Evolutionary conservation across 2,113 vertebrate species (phyloP).

Genomic region (Chelonoidis abingdonii): DNA sequence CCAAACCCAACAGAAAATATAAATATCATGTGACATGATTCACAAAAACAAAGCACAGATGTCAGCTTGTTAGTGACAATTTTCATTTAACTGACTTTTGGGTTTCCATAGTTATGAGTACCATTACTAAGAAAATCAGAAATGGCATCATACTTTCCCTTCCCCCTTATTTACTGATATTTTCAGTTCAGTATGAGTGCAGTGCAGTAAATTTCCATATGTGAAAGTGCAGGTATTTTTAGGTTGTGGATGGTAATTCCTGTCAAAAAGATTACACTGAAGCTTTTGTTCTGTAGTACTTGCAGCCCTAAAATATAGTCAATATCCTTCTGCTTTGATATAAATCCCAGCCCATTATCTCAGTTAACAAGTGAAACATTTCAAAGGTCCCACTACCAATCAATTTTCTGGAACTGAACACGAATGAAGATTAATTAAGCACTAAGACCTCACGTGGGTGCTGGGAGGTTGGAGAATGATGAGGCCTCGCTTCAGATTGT

Average conservation of each 20-base stretch:
- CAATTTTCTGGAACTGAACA: neutral
- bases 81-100: neutral
- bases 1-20: neutral
- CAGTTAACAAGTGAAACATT: neutral
- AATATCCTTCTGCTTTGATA: neutral
- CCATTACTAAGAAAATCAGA: neutral
- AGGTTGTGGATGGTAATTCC: neutral
- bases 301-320: neutral
- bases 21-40: neutral
- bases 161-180: neutral
- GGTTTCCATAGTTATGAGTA: neutral
- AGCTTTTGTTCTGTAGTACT: neutral
- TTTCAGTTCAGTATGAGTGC: neutral
- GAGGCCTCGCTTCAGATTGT: neutral
- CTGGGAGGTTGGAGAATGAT: neutral
- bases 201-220: neutral
- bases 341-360: neutral
- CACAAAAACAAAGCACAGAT: neutral
- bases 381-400: neutral
- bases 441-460: neutral
- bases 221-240: neutral
- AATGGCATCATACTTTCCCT: neutral
- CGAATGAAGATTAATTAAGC: conserved; percentile 25
- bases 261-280: neutral
- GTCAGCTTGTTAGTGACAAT: neutral